Evolutionary conservation across 2,113 vertebrate species (phyloP).

Genomic region (Sebastes fasciatus): DNA sequence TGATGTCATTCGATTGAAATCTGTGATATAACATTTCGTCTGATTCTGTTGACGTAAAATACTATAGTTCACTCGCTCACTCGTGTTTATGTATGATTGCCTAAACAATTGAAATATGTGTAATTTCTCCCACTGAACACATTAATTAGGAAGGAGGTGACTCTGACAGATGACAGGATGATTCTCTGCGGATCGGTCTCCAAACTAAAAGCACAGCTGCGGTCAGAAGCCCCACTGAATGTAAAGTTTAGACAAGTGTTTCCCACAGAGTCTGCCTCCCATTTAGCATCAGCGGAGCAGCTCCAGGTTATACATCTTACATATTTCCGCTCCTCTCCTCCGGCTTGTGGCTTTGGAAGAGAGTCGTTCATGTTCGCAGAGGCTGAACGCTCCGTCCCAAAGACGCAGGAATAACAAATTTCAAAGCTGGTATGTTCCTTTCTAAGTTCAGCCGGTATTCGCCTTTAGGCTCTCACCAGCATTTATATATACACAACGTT

Average conservation of each 20-base stretch:
- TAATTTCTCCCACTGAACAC: neutral
- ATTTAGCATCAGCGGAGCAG: slow-evolving; percentile 37
- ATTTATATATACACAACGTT: slow-evolving; percentile 58
- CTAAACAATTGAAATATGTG: neutral
- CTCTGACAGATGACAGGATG: neutral
- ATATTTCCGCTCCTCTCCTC: slow-evolving; percentile 24
- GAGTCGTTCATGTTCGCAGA: slow-evolving; percentile 31
- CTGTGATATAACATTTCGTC: neutral
- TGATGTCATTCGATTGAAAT: neutral
- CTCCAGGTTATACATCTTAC: slow-evolving; percentile 47
- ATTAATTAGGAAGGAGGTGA: neutral
- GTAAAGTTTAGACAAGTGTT: slow-evolving; percentile 13
- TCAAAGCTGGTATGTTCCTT: slow-evolving; percentile 61
- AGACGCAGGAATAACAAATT: slow-evolving; percentile 58
- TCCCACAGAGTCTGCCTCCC: slow-evolving; percentile 41
- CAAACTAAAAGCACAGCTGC: slow-evolving; percentile 12
- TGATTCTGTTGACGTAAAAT: neutral
- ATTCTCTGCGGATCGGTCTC: slow-evolving; percentile 1
- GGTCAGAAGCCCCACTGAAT: slow-evolving; percentile 12
- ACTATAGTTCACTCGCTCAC: neutral
- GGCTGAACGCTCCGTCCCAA: slow-evolving; percentile 22
- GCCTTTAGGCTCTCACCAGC: slow-evolving; percentile 49
- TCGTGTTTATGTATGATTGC: neutral
- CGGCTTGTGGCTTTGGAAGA: slow-evolving; percentile 52
- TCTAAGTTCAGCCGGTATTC: slow-evolving; percentile 53